phyloP scores from a whole-genome alignment of 1,140 invertebrate species.

The Heliothis subflexa region DNA sequence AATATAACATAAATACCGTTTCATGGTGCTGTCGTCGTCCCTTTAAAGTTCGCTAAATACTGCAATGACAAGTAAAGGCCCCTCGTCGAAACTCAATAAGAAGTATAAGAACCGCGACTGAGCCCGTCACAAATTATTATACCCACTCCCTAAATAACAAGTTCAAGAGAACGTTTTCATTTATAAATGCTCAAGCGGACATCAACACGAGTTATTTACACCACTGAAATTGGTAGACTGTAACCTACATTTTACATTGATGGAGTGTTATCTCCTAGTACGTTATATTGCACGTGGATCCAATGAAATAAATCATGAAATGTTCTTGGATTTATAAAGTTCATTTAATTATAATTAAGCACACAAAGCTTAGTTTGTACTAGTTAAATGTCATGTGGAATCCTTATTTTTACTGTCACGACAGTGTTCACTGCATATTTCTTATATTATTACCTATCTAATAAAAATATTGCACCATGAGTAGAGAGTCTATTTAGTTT shows the following conservation, averaged over 20 bases:
- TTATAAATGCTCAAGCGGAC: conserved; percentile 1
- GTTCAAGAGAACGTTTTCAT: conserved; percentile 29
- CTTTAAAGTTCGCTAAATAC: conserved; percentile 49
- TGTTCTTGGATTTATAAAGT: too few species aligned
- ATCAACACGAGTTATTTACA: conserved; percentile 4
- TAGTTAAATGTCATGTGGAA: too few species aligned
- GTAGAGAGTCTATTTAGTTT: background rate
- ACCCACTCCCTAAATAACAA: conserved; percentile 41
- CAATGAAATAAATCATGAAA: too few species aligned
- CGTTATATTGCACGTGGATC: too few species aligned
- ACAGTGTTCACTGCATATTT: too few species aligned
- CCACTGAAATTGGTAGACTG: background rate
- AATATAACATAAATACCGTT: conserved; percentile 37
- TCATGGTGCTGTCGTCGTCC: conserved; percentile 9
- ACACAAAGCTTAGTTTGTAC: too few species aligned
- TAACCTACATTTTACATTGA: background rate
- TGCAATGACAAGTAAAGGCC: conserved; percentile 49
- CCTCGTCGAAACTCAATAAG: conserved; percentile 40
- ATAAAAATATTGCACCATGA: background rate
- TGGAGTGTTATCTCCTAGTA: too few species aligned
- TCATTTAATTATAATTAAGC: too few species aligned
- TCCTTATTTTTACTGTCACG: too few species aligned
- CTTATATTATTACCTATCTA: conserved; percentile 1
- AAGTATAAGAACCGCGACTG: conserved; percentile 46
- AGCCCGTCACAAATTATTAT: conserved; percentile 47